Conservation (phyloP, 2,113 vertebrate genomes). For the Gallinago undulata region DNA sequence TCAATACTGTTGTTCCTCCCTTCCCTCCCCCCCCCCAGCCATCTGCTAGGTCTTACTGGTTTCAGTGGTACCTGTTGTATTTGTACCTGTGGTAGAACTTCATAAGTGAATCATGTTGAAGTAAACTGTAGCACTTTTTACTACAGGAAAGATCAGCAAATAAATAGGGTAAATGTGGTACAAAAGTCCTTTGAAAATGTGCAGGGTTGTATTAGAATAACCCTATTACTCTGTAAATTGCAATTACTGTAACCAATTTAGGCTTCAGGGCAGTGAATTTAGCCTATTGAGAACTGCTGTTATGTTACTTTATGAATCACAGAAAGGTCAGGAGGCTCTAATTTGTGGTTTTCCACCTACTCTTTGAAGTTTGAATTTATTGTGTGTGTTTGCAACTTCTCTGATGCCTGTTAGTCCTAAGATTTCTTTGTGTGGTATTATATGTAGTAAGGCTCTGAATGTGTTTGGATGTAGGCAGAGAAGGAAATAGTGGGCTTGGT, state of each 20-base stretch:
- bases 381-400: neutral
- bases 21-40: neutral
- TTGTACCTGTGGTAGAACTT: neutral
- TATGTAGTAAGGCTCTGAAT: neutral
- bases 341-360: constrained; percentile 59
- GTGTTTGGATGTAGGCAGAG: neutral
- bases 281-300: neutral
- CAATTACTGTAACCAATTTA: neutral
- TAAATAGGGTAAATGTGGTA: neutral
- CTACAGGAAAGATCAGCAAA: neutral
- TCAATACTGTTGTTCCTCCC: constrained; percentile 1
- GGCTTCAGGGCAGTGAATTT: constrained; percentile 40
- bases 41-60: constrained; percentile 12
- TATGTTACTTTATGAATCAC: constrained; percentile 20
- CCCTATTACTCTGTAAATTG: neutral
- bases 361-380: constrained; percentile 33
- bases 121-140: neutral
- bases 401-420: neutral
- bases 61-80: constrained; percentile 39
- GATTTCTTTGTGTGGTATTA: neutral
- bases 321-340: neutral
- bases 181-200: neutral
- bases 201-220: neutral
- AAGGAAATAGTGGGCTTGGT: neutral
- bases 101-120: neutral